Evolutionary conservation across 2,888 invertebrate genomes (phyloP), one percentile per base, ranked within the genome.

Genomic region (Ferrisia virgata): DNA sequence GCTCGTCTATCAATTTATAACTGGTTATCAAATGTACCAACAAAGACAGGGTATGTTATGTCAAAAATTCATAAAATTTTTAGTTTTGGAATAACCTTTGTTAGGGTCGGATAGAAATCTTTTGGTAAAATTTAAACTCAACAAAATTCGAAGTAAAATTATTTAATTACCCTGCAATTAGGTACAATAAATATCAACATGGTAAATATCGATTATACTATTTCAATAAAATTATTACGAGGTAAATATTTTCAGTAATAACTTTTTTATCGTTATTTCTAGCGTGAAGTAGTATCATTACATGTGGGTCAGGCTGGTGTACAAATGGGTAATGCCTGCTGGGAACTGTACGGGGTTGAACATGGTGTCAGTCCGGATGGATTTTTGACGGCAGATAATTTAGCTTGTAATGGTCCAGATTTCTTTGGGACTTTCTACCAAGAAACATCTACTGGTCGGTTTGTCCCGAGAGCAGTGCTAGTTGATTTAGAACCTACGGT

Each of bases 401-500:
- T 90, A 28, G 87, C 89, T 43, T 90, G 90, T 53, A 88, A 87
- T 8, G 88, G 87, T 5, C 87, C 87, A 43, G 87, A 87, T 85
- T 87, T 87, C 58, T 91, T 90, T 88, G 91, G 90, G 87, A 91
- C 88, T 8, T 88, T 88, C 86, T 88, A 88, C 87, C 87, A 86
- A 47, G 91, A 92, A 88, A 92, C 91, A 31, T 91, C 90, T 79
- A 89, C 90, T 33, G 92, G 92, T 33, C 92, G 92, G 86, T 92
- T 92, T 87, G 91, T 92, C 0, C 91, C 91, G 4, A 87, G 91
- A 84, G 90, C 89, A 11, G 90, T 91, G 15, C 91, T 91, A 87
- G 91, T 92, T n/a, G 92, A 92, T 87, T 88, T 92, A 85, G 92
- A 92, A 87, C 92, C 92, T 18, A 91, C 91, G 84, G 92, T 92